Evolutionary conservation across 2,888 invertebrate genomes (phyloP).

Genomic region (Cotesia congregata): DNA sequence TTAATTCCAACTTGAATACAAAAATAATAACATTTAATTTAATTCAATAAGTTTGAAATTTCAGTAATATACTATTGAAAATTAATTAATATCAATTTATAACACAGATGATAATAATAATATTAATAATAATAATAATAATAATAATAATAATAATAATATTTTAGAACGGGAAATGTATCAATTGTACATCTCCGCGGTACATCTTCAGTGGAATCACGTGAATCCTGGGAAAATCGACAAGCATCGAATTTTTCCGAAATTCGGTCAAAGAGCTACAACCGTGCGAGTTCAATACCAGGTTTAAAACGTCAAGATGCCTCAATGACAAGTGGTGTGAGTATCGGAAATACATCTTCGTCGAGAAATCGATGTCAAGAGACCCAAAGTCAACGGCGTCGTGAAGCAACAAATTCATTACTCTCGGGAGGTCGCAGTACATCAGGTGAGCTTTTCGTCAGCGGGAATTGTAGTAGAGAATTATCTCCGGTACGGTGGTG

Average conservation of each 20-base stretch:
- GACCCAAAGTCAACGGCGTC: conserved; percentile 57
- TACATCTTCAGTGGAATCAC: conserved; percentile 73
- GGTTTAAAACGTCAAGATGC: conserved; percentile 60
- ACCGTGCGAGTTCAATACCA: conserved; percentile 60
- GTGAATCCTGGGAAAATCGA: conserved; percentile 74
- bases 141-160: not conserved
- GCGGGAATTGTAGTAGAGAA: conserved; percentile 71
- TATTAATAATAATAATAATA: not conserved
- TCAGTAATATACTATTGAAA: too few relatives aligned
- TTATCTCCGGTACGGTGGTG: conserved; percentile 75
- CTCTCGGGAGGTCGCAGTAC: conserved; percentile 69
- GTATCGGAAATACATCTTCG: conserved; percentile 60
- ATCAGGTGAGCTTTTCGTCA: conserved; percentile 70
- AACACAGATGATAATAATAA: too few relatives aligned
- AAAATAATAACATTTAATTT: conserved; percentile 22
- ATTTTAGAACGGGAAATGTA: conserved; percentile 72
- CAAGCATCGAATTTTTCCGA: conserved; percentile 49
- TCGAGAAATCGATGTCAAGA: conserved; percentile 49
- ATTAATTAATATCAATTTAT: too few relatives aligned
- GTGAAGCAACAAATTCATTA: conserved; percentile 61
- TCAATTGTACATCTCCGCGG: conserved; percentile 74
- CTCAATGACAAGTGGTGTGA: conserved; percentile 39
- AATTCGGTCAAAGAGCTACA: conserved; percentile 50
- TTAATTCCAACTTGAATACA: not conserved
- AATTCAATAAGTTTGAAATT: not conserved